Percentiles rank a stretch among this genome's conserved stretches.
These are phyloP conservation scores for Drosophila ironensis DNA, from an alignment of 1,140 invertebrate genomes.

Conservation along the genomic window DNA sequence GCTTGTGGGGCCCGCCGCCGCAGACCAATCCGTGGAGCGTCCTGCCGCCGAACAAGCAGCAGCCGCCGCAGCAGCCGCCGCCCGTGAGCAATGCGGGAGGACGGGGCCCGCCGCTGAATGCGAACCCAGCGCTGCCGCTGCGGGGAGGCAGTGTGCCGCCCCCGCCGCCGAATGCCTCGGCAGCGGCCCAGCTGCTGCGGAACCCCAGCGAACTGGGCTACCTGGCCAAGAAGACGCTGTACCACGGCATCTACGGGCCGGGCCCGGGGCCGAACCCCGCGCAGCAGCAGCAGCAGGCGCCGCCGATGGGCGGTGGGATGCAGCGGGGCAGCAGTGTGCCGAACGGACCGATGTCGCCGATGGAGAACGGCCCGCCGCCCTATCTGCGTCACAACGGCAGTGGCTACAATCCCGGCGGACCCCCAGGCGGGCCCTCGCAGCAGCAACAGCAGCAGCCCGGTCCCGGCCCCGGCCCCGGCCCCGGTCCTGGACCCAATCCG, in stretches of 20 bases:
- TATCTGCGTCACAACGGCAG: constrained; percentile 69
- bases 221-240: constrained; percentile 70
- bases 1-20: constrained; percentile 76
- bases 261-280: constrained; percentile 51
- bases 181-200: constrained; percentile 55
- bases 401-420: constrained; percentile 47
- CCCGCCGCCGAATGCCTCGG: constrained; percentile 36
- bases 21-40: constrained; percentile 80
- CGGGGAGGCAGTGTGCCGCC: constrained; percentile 74
- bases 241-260: constrained; percentile 63
- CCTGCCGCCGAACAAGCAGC: constrained; percentile 67
- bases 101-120: constrained; percentile 44
- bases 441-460: constrained; percentile 36
- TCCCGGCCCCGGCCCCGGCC: too few relatives aligned
- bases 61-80: constrained; percentile 46
- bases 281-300: constrained; percentile 53
- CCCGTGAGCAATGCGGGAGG: constrained; percentile 40
- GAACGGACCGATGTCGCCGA: constrained; percentile 78
- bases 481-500: constrained; percentile 32
- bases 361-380: constrained; percentile 66
- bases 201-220: constrained; percentile 76
- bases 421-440: constrained; percentile 39
- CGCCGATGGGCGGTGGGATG: constrained; percentile 37
- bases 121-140: constrained; percentile 47
- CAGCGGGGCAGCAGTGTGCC: constrained; percentile 71